Base-by-base conservation (phyloP, 2,888 invertebrate genomes). In the Drosophila anceps region DNA sequence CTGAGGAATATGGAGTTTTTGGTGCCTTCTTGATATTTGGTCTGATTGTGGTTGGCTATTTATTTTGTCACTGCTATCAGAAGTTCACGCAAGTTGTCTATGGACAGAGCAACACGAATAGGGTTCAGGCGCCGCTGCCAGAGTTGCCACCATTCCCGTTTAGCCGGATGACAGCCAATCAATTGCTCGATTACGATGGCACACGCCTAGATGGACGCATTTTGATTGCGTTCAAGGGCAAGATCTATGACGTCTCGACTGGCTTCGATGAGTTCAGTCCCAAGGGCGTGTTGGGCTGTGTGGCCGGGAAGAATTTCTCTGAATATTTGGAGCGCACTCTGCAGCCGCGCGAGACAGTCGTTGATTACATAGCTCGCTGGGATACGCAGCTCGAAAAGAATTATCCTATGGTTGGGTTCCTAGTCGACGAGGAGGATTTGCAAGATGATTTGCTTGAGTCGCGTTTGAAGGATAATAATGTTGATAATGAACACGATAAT, bases 121-220 rank as follows among this genome's bases (percentile, higher is more conserved):
- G 9, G 13, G 18, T 6, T 1, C 13, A 2, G 8, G 18, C 6
- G 4, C 13, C 6, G 20, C 10, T 18, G 37, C 59, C 59, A 29
- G 46, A 48, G 59, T 37, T 48, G 59, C 46, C 59, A 13, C 27
- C 59, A 0, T 59, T 59, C 29, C 59, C 46, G 15, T 59, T 48
- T 15, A 48, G 5, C 4, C 9, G n/a, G 4, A 59, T 59, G 59
- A 59, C 59, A 4, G 10, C 18, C 7, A 37, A 15, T 8, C n/a
- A 43, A 31, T 53, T 84, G 18, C 9, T 18, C 2, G 39, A 41
- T 0, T 84, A 71, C 24, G 55, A 88, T 58, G 85, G 88, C 0
- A 61, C 10, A 0, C 77, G 80, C 0, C n/a, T n/a, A 0, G 88
- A 88, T 69, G 80, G 78, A 12, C 72, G 84, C 6, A 69, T 80